These are phyloP conservation scores for Diadema setosum DNA, from an alignment of 35 echinoderm and acorn worm genomes.

Conservation along the genomic window DNA sequence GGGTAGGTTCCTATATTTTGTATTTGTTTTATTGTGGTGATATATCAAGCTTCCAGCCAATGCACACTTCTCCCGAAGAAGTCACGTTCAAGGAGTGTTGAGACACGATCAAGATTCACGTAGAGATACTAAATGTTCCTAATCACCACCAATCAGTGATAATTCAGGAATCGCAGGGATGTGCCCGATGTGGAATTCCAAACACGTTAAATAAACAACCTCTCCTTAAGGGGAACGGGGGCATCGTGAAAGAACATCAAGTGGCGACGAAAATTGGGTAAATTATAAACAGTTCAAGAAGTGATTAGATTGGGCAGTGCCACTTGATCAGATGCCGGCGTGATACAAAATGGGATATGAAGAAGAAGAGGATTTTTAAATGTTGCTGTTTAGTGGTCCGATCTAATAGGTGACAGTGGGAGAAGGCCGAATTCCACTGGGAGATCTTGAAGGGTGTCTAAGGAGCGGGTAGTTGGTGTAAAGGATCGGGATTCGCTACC, in stretches of 20 bases:
- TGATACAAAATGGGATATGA: neutral
- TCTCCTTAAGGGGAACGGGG: neutral
- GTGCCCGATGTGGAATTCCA: neutral
- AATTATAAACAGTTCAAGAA: slow-evolving; percentile 5
- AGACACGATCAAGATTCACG: neutral
- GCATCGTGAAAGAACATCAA: neutral
- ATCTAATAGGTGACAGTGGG: neutral
- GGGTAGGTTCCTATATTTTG: too few species aligned
- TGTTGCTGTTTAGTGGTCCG: neutral
- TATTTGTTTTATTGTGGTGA: too few species aligned
- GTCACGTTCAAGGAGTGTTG: too few species aligned
- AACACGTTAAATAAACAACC: neutral
- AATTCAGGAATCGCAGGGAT: neutral
- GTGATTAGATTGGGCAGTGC: neutral
- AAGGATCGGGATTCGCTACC: neutral
- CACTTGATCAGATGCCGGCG: neutral
- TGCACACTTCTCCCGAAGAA: too few species aligned
- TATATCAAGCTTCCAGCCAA: too few species aligned
- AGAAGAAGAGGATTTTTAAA: neutral
- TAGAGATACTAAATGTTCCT: neutral
- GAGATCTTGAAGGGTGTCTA: neutral
- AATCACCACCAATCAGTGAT: neutral
- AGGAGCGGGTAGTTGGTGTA: neutral
- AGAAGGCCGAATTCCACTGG: neutral
- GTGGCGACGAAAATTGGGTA: neutral